Conservation (phyloP, 2,113 vertebrate species). For the Thunnus maccoyii region DNA sequence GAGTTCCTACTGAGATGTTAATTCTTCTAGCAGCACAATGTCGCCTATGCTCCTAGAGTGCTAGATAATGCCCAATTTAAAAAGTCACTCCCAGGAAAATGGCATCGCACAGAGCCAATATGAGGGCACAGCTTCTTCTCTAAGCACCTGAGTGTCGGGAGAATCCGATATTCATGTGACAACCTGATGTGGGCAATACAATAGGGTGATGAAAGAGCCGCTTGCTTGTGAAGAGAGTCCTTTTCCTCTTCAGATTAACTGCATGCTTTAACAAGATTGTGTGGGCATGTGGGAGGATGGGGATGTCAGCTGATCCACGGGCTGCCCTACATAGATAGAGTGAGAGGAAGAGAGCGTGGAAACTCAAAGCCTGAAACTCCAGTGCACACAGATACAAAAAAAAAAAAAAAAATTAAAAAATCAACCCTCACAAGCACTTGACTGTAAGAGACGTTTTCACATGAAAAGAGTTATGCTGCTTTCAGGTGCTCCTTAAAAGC, state of each 20-base stretch:
- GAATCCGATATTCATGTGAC: slow-evolving; percentile 61
- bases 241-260: slow-evolving; percentile 80
- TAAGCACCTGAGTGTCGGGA: slow-evolving; percentile 53
- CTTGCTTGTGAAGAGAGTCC: slow-evolving; percentile 72
- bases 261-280: slow-evolving; percentile 86
- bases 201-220: slow-evolving; percentile 75
- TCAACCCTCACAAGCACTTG: slow-evolving; percentile 17
- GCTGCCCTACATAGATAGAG: slow-evolving; percentile 83
- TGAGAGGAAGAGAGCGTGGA: slow-evolving; percentile 56
- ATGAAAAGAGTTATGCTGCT: slow-evolving; percentile 23
- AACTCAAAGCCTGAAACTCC: slow-evolving; percentile 66
- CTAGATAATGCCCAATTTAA: slow-evolving; percentile 23
- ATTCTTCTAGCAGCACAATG: slow-evolving; percentile 25
- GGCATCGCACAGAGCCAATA: slow-evolving; percentile 33
- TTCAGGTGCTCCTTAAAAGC: slow-evolving; percentile 24
- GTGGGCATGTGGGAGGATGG: slow-evolving; percentile 85
- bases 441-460: slow-evolving; percentile 40
- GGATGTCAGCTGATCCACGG: slow-evolving; percentile 84
- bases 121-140: slow-evolving; percentile 17
- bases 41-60: slow-evolving; percentile 4
- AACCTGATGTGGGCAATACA: slow-evolving; percentile 66
- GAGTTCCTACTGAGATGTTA: slow-evolving; percentile 36
- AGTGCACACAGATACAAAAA: slow-evolving; percentile 40
- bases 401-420: not conserved
- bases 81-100: slow-evolving; percentile 48